These are phyloP conservation scores for Macroteleia sp. DNA, from an alignment of 2,888 invertebrate genomes.

Conservation along the genomic window DNA sequence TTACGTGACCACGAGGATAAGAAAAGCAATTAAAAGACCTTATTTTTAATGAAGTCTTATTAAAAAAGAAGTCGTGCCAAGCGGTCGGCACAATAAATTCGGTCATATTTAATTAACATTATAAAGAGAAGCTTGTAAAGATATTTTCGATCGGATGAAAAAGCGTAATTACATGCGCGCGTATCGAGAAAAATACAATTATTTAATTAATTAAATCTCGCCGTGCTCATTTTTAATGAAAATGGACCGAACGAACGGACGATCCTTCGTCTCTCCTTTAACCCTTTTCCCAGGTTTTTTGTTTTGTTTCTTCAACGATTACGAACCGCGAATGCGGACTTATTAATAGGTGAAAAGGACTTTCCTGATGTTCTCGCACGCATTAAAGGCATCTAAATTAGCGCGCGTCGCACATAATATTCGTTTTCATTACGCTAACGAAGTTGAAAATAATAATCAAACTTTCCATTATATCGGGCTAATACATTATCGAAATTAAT, in stretches of 20 bases:
- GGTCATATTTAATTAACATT: conserved; percentile 39
- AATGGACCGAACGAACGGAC: background rate
- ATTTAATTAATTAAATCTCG: conserved; percentile 50
- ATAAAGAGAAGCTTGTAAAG: too few relatives aligned
- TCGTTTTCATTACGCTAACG: conserved; percentile 50
- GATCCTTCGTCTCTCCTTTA: conserved; percentile 3
- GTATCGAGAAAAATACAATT: conserved; percentile 49
- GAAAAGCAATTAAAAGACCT: too few relatives aligned
- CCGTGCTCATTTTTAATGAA: conserved; percentile 31
- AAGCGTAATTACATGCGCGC: conserved; percentile 44
- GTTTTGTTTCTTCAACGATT: conserved; percentile 1
- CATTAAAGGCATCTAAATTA: conserved; percentile 26
- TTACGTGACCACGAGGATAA: too few relatives aligned
- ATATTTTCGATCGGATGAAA: conserved; percentile 38
- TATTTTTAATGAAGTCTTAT: too few relatives aligned
- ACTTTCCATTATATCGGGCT: conserved; percentile 32
- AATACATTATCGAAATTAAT: conserved; percentile 54
- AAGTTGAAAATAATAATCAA: conserved; percentile 52
- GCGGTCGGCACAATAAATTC: conserved; percentile 17
- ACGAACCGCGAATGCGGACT: conserved; percentile 20
- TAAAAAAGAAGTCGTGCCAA: too few relatives aligned
- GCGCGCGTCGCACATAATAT: conserved; percentile 32
- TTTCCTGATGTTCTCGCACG: background rate
- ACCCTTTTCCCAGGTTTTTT: conserved; percentile 2
- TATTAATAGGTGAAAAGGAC: conserved; percentile 27